Evolutionary conservation across 1,140 invertebrate species (phyloP).

Genomic region (Doryteuthis pealeii): DNA sequence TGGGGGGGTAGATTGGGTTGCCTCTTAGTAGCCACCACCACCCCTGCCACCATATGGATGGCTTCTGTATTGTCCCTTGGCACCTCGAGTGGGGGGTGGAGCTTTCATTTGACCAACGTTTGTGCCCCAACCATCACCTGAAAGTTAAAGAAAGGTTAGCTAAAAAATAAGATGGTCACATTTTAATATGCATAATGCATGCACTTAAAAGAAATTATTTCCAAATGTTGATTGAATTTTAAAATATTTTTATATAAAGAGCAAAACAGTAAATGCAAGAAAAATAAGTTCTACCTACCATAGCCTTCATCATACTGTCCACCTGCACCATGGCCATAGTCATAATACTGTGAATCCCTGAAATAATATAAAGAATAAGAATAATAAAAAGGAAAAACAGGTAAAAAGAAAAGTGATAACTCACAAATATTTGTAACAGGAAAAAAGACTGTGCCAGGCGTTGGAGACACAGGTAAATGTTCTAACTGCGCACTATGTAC

Average conservation of each 20-base stretch:
- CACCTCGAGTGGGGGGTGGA: neutral
- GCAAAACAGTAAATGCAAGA: too few species aligned
- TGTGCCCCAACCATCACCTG: constrained; percentile 13
- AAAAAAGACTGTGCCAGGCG: constrained; percentile 14
- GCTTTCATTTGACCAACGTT: constrained; percentile 12
- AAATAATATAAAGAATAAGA: neutral
- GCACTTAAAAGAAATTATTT: too few species aligned
- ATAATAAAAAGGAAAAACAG: too few species aligned
- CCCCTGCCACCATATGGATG: constrained; percentile 13
- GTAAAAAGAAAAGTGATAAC: too few species aligned
- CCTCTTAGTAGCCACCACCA: constrained; percentile 1
- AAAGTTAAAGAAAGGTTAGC: neutral
- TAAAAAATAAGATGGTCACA: neutral
- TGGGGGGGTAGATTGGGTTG: neutral
- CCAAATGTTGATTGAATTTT: too few species aligned
- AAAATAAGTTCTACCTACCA: constrained; percentile 20
- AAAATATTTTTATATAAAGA: too few species aligned
- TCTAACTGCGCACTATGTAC: constrained; percentile 19
- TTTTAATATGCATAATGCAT: too few species aligned
- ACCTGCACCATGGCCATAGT: constrained; percentile 31
- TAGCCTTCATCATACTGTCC: constrained; percentile 24
- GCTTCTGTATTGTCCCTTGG: constrained; percentile 8
- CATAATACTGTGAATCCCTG: constrained; percentile 35
- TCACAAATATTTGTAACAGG: too few species aligned
- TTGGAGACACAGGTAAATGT: constrained; percentile 15